These are phyloP conservation scores for Xiphias gladius DNA, from an alignment of 2,113 vertebrate species.

Conservation along the genomic window DNA sequence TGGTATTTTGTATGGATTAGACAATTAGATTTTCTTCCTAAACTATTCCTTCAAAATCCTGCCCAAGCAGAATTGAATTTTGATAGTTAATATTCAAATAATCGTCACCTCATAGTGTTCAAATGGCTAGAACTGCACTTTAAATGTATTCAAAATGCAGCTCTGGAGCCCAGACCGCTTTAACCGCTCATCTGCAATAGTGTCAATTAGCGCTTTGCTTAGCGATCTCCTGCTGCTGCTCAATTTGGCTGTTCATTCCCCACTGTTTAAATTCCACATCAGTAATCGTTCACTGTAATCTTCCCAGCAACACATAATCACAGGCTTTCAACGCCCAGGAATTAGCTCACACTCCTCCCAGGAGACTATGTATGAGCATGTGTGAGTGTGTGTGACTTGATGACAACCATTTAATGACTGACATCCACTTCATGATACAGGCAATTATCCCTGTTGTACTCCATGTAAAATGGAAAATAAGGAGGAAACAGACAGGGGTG, in stretches of 20 bases:
- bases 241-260: slow-evolving; percentile 46
- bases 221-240: slow-evolving; percentile 61
- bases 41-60: not conserved
- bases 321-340: slow-evolving; percentile 66
- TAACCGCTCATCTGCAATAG: slow-evolving; percentile 34
- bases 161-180: slow-evolving; percentile 1
- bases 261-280: slow-evolving; percentile 68
- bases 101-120: not conserved
- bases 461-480: not conserved
- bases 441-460: slow-evolving; percentile 66
- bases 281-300: slow-evolving; percentile 80
- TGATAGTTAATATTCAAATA: not conserved
- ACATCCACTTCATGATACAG: slow-evolving; percentile 66
- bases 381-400: slow-evolving; percentile 27
- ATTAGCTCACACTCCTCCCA: slow-evolving; percentile 73
- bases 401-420: slow-evolving; percentile 65
- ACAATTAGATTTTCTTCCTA: not conserved
- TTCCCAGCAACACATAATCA: slow-evolving; percentile 74
- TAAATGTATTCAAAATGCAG: slow-evolving; percentile 3
- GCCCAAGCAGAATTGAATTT: not conserved
- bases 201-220: slow-evolving; percentile 48
- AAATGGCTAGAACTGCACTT: not conserved
- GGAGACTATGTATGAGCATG: slow-evolving; percentile 34
- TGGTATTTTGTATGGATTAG: not conserved
- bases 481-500: not conserved